Percentiles rank a stretch among this genome's conserved stretches.
phyloP scores from a whole-genome alignment of 2,797 vertebrate genomes.

The Platyrinchus mystaceus region DNA sequence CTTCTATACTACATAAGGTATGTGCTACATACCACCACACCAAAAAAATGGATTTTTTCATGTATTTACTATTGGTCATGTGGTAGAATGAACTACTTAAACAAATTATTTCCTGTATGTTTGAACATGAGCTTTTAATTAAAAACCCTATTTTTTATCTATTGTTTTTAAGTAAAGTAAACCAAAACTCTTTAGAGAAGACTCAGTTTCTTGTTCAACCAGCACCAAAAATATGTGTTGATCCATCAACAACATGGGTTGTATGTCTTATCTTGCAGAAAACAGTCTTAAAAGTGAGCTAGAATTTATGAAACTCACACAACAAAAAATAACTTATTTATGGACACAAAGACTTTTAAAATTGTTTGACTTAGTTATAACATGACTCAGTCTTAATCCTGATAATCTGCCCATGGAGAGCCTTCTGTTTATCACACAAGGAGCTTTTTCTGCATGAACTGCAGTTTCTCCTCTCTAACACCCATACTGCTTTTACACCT shows the following conservation, averaged over 20 bases:
- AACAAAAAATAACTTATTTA: background rate
- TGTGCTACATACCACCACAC: background rate
- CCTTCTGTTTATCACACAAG: background rate
- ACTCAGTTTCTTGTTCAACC: background rate
- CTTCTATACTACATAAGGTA: background rate
- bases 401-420: background rate
- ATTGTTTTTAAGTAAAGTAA: background rate
- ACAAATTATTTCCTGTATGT: background rate
- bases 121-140: background rate
- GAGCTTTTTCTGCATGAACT: background rate
- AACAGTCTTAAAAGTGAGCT: background rate
- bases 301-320: background rate
- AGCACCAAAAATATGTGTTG: background rate
- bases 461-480: background rate
- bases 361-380: background rate
- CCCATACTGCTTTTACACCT: background rate
- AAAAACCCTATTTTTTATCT: accelerated
- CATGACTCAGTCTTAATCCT: background rate
- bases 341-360: background rate
- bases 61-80: background rate
- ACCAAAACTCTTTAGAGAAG: background rate
- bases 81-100: background rate
- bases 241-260: background rate
- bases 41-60: background rate
- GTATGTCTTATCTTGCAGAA: background rate